Base-by-base conservation (phyloP, 1,140 invertebrate genomes). In the Oryctes rhinoceros region DNA sequence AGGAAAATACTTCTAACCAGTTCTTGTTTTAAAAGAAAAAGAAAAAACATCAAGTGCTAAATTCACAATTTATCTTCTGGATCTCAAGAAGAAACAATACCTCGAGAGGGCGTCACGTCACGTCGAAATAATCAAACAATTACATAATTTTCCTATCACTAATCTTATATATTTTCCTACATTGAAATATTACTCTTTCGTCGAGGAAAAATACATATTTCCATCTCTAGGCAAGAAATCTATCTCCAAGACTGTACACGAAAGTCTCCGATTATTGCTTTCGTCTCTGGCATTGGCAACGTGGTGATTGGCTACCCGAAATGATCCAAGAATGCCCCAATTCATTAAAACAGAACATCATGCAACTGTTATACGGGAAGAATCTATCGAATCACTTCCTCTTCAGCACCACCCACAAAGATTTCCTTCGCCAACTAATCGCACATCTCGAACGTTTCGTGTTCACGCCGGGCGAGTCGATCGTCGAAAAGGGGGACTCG, bases 381-480 rank as follows among this genome's bases (percentile, higher is more conserved):
- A 88, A 89, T 65, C 87, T 89, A 13, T 79, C 83, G 39, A 85
- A 88, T 47, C 89, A 88, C 0, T 85, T 88, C 2, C 87, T 89
- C 85, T 89, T 89, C 80, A 83, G 82, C 18, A 86, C 85, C 71
- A 87, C 89, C 0, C 85, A 88, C 18, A 85, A 86, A 10, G 87
- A 89, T 78, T 89, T 89, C 75, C 85, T 86, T 62, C 81, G 88
- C 39, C 88, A 89, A 87, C 65, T 89, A 2, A 83, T 83, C 2
- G 87, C 87, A 85, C 88, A 88, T 87, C 81, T 89, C 83, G 86
- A 86, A 20, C 87, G 88, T 74, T 88, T 87, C 37, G 87, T 89
- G 1, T 89, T 88, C 82, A 88, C 88, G 44, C 88, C 88, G 13
- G 88, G 88, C 4, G 88, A 88, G 79, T 89, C 88, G 39, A 88